Conservation (phyloP, 2,888 invertebrate species). For the Prosopocoilus inquinatus region DNA sequence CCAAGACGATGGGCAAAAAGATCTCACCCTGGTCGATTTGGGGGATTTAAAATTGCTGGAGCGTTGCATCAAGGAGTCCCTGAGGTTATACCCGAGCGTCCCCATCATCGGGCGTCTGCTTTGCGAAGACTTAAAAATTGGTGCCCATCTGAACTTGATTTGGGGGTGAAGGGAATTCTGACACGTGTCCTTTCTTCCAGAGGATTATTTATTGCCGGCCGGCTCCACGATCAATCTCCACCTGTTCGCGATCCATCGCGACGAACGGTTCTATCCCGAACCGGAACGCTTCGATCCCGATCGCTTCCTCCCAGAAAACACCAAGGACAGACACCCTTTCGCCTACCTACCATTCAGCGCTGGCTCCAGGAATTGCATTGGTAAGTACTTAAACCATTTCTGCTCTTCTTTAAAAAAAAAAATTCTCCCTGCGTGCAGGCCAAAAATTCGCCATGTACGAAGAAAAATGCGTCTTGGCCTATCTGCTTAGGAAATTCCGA, state of each 20-base stretch:
- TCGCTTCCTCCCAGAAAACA: conserved; percentile 37
- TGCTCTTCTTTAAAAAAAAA: background rate
- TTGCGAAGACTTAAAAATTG: conserved; percentile 37
- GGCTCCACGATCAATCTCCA: conserved; percentile 37
- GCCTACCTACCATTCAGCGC: conserved; percentile 11
- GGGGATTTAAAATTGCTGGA: conserved; percentile 45
- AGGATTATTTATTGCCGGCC: conserved; percentile 35
- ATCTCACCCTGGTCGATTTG: conserved; percentile 38
- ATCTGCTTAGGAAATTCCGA: conserved; percentile 5
- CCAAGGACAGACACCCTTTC: conserved; percentile 20
- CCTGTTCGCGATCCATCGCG: conserved; percentile 38
- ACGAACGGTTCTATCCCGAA: conserved; percentile 42
- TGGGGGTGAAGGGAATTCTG: background rate
- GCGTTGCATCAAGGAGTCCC: conserved; percentile 45
- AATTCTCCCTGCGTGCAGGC: background rate
- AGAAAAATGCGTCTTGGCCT: conserved; percentile 8
- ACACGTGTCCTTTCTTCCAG: conserved; percentile 30
- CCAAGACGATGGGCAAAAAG: conserved; percentile 9
- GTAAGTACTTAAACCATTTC: background rate
- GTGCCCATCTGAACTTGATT: conserved; percentile 31
- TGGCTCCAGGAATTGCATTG: conserved; percentile 12
- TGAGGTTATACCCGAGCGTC: conserved; percentile 46
- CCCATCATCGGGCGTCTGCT: conserved; percentile 42
- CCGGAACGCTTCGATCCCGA: conserved; percentile 47
- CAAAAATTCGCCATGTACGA: conserved; percentile 13